Conservation (phyloP, 2,797 vertebrate species). For the Melanotaenia boesemani region DNA sequence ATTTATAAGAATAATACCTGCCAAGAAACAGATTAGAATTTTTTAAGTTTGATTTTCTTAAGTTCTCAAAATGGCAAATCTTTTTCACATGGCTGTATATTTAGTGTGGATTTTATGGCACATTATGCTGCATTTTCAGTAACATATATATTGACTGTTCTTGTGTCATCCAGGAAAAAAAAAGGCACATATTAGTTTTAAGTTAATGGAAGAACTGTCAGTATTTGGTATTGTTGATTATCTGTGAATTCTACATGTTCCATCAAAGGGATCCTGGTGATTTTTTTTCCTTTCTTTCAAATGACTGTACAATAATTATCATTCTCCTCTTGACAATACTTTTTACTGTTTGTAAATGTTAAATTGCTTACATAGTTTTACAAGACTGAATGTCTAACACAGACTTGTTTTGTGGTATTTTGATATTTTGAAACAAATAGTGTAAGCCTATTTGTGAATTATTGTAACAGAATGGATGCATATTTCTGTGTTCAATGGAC, state of each 20-base stretch:
- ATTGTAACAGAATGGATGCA: constrained; percentile 54
- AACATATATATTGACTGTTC: constrained; percentile 21
- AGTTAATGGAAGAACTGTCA: constrained; percentile 17
- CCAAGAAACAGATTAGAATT: not conserved
- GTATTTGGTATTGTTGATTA: constrained; percentile 21
- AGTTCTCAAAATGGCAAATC: not conserved
- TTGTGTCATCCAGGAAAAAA: constrained; percentile 1
- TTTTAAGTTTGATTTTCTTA: not conserved
- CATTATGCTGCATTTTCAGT: constrained; percentile 22
- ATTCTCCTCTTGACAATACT: constrained; percentile 68
- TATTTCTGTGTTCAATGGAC: constrained; percentile 42
- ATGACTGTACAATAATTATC: constrained; percentile 73
- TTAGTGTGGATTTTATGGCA: constrained; percentile 3
- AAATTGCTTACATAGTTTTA: constrained; percentile 82
- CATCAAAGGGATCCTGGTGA: constrained; percentile 48
- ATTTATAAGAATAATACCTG: not conserved
- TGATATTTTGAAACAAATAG: constrained; percentile 75
- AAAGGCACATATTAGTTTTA: constrained; percentile 8
- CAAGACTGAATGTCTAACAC: constrained; percentile 76
- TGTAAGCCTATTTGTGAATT: constrained; percentile 64
- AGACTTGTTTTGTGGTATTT: constrained; percentile 82
- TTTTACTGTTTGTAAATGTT: constrained; percentile 84
- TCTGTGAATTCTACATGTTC: constrained; percentile 53
- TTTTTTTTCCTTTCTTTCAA: constrained; percentile 35
- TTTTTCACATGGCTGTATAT: not conserved